A percentile compares a stretch with the other conserved stretches of the same genome.
Evolutionary conservation across 2,797 vertebrate genomes (phyloP).

Genomic region (Microchirus variegatus): DNA sequence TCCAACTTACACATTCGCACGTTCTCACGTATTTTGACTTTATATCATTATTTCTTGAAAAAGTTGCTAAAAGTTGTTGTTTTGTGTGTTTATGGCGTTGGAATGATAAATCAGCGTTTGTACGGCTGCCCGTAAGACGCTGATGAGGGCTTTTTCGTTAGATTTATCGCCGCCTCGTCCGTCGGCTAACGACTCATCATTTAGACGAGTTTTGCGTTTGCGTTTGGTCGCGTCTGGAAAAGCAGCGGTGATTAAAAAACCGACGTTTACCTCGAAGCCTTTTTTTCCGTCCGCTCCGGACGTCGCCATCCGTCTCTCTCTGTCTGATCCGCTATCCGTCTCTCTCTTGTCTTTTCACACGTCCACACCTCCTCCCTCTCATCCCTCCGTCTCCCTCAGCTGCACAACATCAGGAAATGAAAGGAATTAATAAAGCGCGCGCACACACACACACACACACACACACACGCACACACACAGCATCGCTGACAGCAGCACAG

Average conservation of each 20-base stretch:
- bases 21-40: too few species aligned
- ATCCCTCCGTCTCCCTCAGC: conserved; percentile 54
- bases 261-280: conserved; percentile 49
- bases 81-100: too few species aligned
- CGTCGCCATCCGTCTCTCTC: conserved; percentile 45
- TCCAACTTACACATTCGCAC: too few species aligned
- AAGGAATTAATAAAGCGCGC: conserved; percentile 79
- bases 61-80: too few species aligned
- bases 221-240: conserved; percentile 58
- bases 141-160: conserved; percentile 56
- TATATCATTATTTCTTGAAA: neutral
- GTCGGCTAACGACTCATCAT: conserved; percentile 73
- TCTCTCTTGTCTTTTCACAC: conserved; percentile 46
- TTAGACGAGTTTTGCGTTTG: conserved; percentile 59
- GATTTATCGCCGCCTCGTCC: conserved; percentile 62
- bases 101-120: too few species aligned
- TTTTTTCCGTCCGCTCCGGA: conserved; percentile 60
- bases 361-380: conserved; percentile 10
- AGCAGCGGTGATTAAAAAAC: conserved; percentile 76
- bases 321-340: conserved; percentile 36
- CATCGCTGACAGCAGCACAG: conserved; percentile 58
- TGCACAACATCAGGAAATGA: conserved; percentile 75
- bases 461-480: conserved; percentile 20
- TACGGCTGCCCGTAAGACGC: conserved; percentile 32
- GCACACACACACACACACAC: conserved; percentile 1